Evolutionary conservation across 2,888 invertebrate species (phyloP), one percentile per base, ranked within the genome.

Genomic region (Colletes collaris): DNA sequence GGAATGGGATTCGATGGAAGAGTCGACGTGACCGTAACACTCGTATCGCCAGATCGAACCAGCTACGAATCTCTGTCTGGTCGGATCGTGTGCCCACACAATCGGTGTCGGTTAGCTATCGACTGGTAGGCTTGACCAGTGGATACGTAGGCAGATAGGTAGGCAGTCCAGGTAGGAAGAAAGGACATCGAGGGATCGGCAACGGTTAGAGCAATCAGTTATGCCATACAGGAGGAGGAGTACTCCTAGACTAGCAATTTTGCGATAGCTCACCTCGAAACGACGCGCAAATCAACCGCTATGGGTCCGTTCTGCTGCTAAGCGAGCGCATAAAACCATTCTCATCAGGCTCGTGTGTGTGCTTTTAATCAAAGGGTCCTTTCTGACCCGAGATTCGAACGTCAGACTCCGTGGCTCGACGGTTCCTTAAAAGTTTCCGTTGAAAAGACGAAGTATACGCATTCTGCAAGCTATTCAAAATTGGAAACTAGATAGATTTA

Each of bases 191-290:
- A 69, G 79, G 75, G 73, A 77, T 82, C 72, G 67, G 71, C 82
- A 82, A 79, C 76, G 79, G 68, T 77, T 75, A 71, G 72, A 79
- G 82, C 80, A 79, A 85, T 84, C 82, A 80, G 79, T 86, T 86
- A 80, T 81, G 69, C 77, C 71, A 69, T 67, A 52, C 49, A 5
- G 37, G 37, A 40, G 37, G 37, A 40, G 69, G 52, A 44, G 63
- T 10, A 13, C 59, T 16, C 46, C 44, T 16, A 50, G 64, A 16
- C 70, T 63, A 64, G 71, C 79, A 63, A 67, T 75, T 77, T 65
- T 73, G 73, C 83, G 76, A 44, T 82, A 76, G 76, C 81, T 72
- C 80, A 55, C 76, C 58, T 50, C 68, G 76, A 75, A 75, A 75
- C 73, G 73, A 56, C 68, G 67, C 84, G 78, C 84, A 79, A 76